Evolutionary conservation across 2,888 invertebrate genomes (phyloP).

Genomic region (Lithosia quadra): DNA sequence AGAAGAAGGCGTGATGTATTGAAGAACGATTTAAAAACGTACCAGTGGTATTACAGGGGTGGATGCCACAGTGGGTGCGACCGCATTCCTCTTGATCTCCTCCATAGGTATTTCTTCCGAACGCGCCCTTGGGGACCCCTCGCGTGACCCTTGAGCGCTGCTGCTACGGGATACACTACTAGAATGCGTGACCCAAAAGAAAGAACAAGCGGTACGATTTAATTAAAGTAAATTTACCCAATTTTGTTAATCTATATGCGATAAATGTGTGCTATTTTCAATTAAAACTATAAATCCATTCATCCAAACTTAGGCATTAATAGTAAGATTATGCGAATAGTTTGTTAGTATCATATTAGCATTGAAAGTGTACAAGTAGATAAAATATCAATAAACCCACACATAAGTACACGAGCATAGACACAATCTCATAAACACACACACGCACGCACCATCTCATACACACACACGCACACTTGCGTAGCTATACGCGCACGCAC

Average conservation of each 20-base stretch:
- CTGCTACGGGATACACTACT: conserved; percentile 79
- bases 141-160: conserved; percentile 88
- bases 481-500: too few species aligned
- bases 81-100: conserved; percentile 89
- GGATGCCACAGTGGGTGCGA: conserved; percentile 70
- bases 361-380: background rate
- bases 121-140: conserved; percentile 91
- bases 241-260: background rate
- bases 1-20: background rate
- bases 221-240: background rate
- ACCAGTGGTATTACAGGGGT: conserved; percentile 57
- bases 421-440: background rate
- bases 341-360: too few species aligned
- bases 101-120: conserved; percentile 95
- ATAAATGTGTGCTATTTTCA: background rate
- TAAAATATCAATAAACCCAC: background rate
- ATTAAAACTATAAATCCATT: too few species aligned
- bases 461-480: background rate
- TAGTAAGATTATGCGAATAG: background rate
- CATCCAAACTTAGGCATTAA: background rate
- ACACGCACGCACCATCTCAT: background rate
- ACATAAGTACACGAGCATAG: background rate
- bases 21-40: background rate
- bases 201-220: conserved; percentile 30
- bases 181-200: conserved; percentile 42